Conservation (phyloP, 2,113 vertebrate species). For the Archilochus colubris region DNA sequence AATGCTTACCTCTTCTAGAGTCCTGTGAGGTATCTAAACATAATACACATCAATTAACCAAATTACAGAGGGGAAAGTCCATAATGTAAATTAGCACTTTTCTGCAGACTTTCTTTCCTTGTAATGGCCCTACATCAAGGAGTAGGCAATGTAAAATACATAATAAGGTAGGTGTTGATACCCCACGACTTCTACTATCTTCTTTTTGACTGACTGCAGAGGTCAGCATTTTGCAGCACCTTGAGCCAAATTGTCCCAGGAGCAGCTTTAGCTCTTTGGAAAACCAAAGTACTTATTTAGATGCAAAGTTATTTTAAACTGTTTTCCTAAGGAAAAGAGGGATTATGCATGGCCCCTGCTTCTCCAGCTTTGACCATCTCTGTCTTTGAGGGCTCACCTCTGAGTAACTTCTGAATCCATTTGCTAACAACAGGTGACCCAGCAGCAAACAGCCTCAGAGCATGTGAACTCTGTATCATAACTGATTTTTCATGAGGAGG, state of each 20-base stretch:
- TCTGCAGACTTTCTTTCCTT: neutral
- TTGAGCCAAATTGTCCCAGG: neutral
- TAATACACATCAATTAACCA: neutral
- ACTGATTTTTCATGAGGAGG: neutral
- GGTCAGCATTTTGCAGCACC: neutral
- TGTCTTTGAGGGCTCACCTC: neutral
- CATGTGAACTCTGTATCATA: neutral
- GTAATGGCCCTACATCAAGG: neutral
- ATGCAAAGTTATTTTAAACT: neutral
- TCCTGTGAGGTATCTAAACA: neutral
- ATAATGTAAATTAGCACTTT: neutral
- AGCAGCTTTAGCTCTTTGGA: neutral
- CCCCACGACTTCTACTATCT: neutral
- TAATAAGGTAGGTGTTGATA: neutral
- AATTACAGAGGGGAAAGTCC: neutral
- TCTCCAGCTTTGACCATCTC: neutral
- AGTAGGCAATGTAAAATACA: neutral
- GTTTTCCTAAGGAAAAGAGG: neutral
- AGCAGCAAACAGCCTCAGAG: neutral
- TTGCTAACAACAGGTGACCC: neutral
- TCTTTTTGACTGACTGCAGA: neutral
- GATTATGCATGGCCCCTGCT: neutral
- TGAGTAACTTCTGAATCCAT: neutral
- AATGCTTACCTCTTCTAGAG: neutral
- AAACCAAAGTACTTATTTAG: neutral